Base-by-base conservation (phyloP, 2,797 vertebrate genomes). In the Macropus fuliginosus region DNA sequence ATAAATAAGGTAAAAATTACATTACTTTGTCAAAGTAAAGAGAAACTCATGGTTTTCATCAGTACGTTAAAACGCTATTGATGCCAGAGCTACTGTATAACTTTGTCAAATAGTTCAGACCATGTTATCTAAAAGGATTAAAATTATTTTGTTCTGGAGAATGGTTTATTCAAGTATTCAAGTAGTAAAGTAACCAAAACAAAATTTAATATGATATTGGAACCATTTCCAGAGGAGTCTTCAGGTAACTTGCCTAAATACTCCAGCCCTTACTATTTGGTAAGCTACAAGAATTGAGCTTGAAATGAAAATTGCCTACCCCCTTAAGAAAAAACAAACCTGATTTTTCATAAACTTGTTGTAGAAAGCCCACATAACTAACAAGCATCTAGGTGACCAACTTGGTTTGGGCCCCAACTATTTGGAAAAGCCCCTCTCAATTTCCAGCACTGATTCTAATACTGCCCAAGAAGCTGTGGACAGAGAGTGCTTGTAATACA, bases 161-260 rank as follows among this genome's bases (percentile, higher is more conserved):
- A 98, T 98, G 97, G 97, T 98, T 98, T 99, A 97, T 99, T 99
- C 98, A 99, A 99, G 99, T 99, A 98, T 98, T 98, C 98, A 98
- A 98, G 98, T 98, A 98, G 97, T 95, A 98, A 98, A 98, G 97
- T 97, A 98, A 98, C 97, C 98, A 97, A 97, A 97, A 96, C 54
- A 55, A 96, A 97, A 90, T 91, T 91, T 95, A 96, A 95, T 52
- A 96, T 95, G 97, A 93, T 5, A n/a, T 5, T 98, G 97, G 96
- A 98, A 97, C 96, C 92, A 90, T 98, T 98, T 98, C 97, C 97
- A 97, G 97, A 98, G 95, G 97, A 98, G 96, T 91, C 96, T 97
- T 74, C 24, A 12, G 55, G 5, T 50, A 98, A 97, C 97, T n/a
- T 96, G 96, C 94, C 98, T 66, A 93, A 96, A 92, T 92, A 96